Conservation (phyloP, 2,888 invertebrate species). For the Allygus modestus region DNA sequence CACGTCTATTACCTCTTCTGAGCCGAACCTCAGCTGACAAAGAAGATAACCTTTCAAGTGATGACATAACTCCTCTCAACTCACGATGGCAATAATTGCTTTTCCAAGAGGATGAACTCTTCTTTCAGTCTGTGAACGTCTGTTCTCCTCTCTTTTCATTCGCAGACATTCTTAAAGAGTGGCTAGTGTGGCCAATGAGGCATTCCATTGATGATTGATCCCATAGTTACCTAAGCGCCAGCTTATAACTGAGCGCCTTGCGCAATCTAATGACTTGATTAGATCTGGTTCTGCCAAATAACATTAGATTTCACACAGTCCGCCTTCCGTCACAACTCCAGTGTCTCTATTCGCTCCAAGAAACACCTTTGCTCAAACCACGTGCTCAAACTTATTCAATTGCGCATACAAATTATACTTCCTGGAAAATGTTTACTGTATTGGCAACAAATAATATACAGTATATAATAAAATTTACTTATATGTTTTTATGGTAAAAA, state of each 20-base stretch:
- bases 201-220: conserved; percentile 12
- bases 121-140: not conserved
- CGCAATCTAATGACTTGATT: conserved; percentile 39
- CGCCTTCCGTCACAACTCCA: not conserved
- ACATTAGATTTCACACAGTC: conserved; percentile 18
- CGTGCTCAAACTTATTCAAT: too few species aligned
- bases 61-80: conserved; percentile 6
- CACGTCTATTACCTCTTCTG: not conserved
- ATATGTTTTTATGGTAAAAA: too few species aligned
- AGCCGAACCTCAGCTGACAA: not conserved
- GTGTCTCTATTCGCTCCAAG: not conserved
- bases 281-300: conserved; percentile 26
- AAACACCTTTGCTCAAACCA: not conserved
- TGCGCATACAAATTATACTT: too few species aligned
- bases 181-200: conserved; percentile 7
- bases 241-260: not conserved
- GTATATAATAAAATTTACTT: too few species aligned
- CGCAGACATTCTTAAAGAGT: not conserved
- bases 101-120: conserved; percentile 16
- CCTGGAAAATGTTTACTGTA: too few species aligned
- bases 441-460: too few species aligned
- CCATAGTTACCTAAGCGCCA: not conserved
- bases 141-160: conserved; percentile 5
- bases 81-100: conserved; percentile 41
- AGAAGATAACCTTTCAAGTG: conserved; percentile 30